Percentiles rank a stretch among this genome's conserved stretches.
Evolutionary conservation across 2,797 vertebrate genomes (phyloP).

Genomic region (Danio albolineatus): DNA sequence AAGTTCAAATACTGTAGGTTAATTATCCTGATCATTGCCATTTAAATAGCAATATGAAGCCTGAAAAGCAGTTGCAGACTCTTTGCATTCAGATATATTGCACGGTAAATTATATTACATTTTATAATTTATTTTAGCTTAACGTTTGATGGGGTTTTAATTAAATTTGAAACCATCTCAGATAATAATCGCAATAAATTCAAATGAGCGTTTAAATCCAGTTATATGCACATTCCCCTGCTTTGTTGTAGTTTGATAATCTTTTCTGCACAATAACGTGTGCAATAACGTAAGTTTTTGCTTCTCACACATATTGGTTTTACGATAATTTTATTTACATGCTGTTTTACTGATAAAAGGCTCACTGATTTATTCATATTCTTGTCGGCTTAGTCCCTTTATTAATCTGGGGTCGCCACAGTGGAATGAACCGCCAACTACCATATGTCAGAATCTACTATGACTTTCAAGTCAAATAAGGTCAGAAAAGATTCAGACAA

Average conservation of each 20-base stretch:
- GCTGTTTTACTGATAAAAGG: too few species aligned
- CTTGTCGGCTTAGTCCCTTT: too few species aligned
- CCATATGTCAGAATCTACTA: too few species aligned
- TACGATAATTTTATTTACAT: too few species aligned
- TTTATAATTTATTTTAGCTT: constrained; percentile 44
- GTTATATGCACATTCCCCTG: too few species aligned
- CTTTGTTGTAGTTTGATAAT: too few species aligned
- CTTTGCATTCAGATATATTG: constrained; percentile 45
- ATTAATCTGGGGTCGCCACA: too few species aligned
- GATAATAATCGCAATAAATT: neutral
- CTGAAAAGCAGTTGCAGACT: constrained; percentile 39
- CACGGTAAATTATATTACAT: constrained; percentile 60
- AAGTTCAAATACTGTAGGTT: constrained; percentile 16
- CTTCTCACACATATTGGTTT: too few species aligned
- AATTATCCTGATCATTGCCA: constrained; percentile 28
- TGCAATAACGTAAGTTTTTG: too few species aligned
- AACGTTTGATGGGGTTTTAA: neutral
- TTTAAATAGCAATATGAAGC: constrained; percentile 27
- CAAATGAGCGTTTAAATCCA: neutral
- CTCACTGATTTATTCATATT: too few species aligned
- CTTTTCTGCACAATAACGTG: too few species aligned
- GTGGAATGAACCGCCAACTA: too few species aligned
- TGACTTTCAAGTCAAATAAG: neutral
- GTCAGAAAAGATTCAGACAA: neutral
- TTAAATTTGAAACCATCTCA: neutral